Evolutionary conservation across 2,797 vertebrate genomes (phyloP).

Genomic region (Diglossa cyanea): DNA sequence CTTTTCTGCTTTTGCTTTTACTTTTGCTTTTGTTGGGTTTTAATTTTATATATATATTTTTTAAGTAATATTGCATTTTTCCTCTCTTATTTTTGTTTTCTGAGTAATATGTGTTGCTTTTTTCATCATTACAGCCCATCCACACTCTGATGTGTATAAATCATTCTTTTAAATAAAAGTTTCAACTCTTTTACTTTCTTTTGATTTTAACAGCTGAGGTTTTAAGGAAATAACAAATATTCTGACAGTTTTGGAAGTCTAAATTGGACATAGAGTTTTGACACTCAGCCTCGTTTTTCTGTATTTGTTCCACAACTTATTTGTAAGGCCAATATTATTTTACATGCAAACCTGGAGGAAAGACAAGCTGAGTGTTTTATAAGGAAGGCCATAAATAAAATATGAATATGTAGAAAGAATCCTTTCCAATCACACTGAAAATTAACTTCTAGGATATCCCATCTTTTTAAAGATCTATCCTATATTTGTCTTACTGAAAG

Average conservation of each 20-base stretch:
- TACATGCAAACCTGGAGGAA: not conserved
- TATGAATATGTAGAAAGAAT: not conserved
- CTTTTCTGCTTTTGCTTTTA: fast-evolving
- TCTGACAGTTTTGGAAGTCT: not conserved
- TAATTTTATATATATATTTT: not conserved
- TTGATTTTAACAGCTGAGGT: not conserved
- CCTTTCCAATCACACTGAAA: not conserved
- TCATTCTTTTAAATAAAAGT: not conserved
- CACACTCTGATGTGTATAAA: not conserved
- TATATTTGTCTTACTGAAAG: not conserved
- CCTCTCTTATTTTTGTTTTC: not conserved
- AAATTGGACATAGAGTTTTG: slow-evolving; percentile 16
- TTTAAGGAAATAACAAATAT: slow-evolving; percentile 18
- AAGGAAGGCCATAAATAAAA: not conserved
- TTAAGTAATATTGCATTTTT: not conserved
- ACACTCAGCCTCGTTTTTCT: not conserved
- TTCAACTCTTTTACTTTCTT: not conserved
- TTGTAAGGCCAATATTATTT: slow-evolving; percentile 19
- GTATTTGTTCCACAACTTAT: slow-evolving; percentile 5
- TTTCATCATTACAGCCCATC: not conserved
- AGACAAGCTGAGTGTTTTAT: not conserved
- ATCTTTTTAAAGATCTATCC: not conserved
- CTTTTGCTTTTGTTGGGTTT: not conserved
- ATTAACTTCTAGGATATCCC: not conserved
- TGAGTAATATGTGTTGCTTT: not conserved